phyloP scores from a whole-genome alignment of 2,113 vertebrate genomes.

The Myocastor coypus region DNA sequence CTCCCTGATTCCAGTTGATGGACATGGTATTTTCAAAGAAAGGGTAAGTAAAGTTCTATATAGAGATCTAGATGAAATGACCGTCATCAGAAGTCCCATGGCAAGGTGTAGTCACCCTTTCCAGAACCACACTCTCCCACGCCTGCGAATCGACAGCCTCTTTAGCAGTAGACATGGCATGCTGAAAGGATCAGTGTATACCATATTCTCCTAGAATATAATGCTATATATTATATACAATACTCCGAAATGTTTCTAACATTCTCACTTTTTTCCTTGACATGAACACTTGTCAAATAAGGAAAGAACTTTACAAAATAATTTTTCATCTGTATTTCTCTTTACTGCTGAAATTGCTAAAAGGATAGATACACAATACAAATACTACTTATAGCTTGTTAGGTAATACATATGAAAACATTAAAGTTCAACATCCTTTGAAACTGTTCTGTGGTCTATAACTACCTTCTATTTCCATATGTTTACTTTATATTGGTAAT shows the following conservation, averaged over 20 bases:
- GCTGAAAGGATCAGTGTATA: neutral
- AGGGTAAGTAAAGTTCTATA: neutral
- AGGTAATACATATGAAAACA: slow-evolving; percentile 45
- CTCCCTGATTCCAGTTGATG: neutral
- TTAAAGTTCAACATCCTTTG: slow-evolving; percentile 57
- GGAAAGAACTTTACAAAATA: slow-evolving; percentile 49
- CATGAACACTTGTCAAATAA: neutral
- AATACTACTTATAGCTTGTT: slow-evolving; percentile 54
- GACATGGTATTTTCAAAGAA: neutral
- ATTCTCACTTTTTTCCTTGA: neutral
- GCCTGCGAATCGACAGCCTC: neutral
- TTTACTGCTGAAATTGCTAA: slow-evolving; percentile 47
- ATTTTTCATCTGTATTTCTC: slow-evolving; percentile 42
- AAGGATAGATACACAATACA: slow-evolving; percentile 36
- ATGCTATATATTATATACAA: neutral
- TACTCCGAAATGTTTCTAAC: slow-evolving; percentile 3
- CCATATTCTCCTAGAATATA: neutral
- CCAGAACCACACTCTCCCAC: neutral
- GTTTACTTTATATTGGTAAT: slow-evolving; percentile 60
- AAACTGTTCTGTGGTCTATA: slow-evolving; percentile 28
- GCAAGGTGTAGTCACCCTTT: neutral
- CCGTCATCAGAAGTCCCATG: neutral
- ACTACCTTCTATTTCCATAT: slow-evolving; percentile 42
- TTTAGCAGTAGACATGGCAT: neutral
- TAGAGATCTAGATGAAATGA: neutral